These are phyloP conservation scores for Agrochola lota DNA, from an alignment of 2,888 invertebrate genomes.

Conservation along the genomic window DNA sequence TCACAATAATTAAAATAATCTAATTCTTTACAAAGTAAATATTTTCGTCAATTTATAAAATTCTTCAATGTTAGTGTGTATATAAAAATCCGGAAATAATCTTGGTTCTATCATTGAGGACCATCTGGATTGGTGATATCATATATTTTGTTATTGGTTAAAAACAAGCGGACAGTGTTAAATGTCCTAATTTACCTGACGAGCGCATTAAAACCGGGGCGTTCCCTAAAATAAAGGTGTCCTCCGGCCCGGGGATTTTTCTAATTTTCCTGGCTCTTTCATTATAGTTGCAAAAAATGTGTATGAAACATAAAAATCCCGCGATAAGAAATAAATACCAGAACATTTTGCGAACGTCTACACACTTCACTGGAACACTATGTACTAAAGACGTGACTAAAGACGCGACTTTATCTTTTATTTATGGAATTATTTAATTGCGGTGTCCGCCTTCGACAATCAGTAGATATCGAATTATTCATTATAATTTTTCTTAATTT, in stretches of 20 bases:
- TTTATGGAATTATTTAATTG: neutral
- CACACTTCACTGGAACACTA: neutral
- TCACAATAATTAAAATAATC: no score
- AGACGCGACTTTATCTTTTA: neutral
- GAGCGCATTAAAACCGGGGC: conserved; percentile 61
- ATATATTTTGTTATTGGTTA: no score
- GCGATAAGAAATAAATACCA: conserved; percentile 61
- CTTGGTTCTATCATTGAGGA: no score
- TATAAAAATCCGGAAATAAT: no score
- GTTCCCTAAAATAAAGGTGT: conserved; percentile 73
- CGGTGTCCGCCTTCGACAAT: no score
- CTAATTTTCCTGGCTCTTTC: conserved; percentile 69
- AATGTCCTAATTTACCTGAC: conserved; percentile 66
- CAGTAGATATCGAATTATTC: no score
- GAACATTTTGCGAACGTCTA: conserved; percentile 65
- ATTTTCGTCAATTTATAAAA: no score
- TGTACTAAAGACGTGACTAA: conserved; percentile 26
- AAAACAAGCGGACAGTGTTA: no score
- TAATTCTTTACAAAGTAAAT: no score
- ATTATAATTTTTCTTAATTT: no score
- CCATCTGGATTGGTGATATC: no score
- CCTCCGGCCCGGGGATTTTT: conserved; percentile 74
- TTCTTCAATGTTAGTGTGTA: no score
- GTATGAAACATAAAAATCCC: conserved; percentile 66
- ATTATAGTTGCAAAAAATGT: conserved; percentile 73